Base-by-base conservation (phyloP, 2,797 vertebrate species). In the Artibeus jamaicensis region DNA sequence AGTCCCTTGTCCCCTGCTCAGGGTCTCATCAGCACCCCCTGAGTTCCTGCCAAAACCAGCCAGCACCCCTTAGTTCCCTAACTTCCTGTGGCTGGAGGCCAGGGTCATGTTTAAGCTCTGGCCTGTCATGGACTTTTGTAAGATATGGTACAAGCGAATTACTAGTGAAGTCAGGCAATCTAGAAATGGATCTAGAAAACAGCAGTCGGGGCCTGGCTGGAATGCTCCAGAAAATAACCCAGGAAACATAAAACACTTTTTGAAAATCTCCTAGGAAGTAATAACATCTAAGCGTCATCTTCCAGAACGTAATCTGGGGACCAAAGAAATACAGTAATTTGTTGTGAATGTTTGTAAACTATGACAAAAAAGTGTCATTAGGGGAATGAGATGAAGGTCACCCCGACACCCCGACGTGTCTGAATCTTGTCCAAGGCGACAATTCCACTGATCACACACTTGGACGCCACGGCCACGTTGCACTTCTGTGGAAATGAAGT, bases 381-480 rank as follows among this genome's bases (percentile, higher is more conserved):
- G 39, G 46, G 57, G 34, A 78, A 91, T 11, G 37, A 71, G 48
- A 73, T 10, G 7, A 34, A 37, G 24, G 10, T 1, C 12, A 8
- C 32, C 10, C 9, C 14, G 14, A 22, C 32, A 29, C 32, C 10
- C 9, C 14, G 14, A 22, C 32, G 29, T 32, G 19, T 57, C 39
- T 12, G n/a, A 21, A 34, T 74, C 21, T 48, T 46, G 0, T 53
- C 29, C 39, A 12, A 3, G 4, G 65, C 46, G 50, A 22, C 0
- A 2, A 8, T 26, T 4, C 71, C 9, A 3, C 16, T 1, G 15
- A 50, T 67, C 7, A 62, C 24, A 11, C 6, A 19, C 39, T 44
- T 0, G 0, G 59, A 44, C 18, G 9, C 9, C 0, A 0, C 5
- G 15, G n/a, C 67, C 7, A 21, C 0, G 2, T 9, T 2, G 6